Evolutionary conservation across 2,888 invertebrate species (phyloP), one percentile per base, ranked within the genome.

Genomic region (Drosophila multiciliata): DNA sequence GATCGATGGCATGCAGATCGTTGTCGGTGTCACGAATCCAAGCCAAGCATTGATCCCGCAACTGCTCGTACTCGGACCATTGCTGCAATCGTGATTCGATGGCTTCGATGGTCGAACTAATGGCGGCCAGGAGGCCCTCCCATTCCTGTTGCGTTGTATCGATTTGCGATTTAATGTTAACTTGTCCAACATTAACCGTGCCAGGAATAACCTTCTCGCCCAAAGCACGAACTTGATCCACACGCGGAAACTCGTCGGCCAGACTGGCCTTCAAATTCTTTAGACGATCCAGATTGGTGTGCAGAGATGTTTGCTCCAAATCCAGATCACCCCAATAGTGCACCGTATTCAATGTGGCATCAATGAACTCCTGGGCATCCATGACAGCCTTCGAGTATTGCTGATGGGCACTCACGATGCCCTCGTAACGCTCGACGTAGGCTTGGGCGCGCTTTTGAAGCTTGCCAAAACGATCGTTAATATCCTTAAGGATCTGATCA

Each of bases 11-110:
- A 92, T 98, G 98, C 32, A 99, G 94, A 91, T 96, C 96, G 26
- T 96, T 96, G 87, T 99, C 98, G 0, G 97, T 96, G 72, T 97
- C 96, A 73, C 97, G 95, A 63, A 99, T 95, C 98, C 98, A 99
- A 38, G 95, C 93, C 66, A 97, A 94, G 82, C 98, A 97, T 76
- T 96, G 95, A 85, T 98, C 98, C 91, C 97, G 97, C 89, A 97
- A 94, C 26, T 95, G 94, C 91, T 99, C 99, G 91, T 98, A 98
- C 89, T 98, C 98, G 63, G 96, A 95, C 98, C 98, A 99, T 90
- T 97, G 97, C 87, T 96, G 96, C 57, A 98, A 94, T 92, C 98
- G 97, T 54, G 94, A 95, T 92, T 98, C 97, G 62, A 99, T 94
- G 1, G 95, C 94, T 82, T 96, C 96, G 54, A 98, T 97, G 0